Base-by-base conservation (phyloP, 92 coral and sea anemone species). In the Actinernus sp. region DNA sequence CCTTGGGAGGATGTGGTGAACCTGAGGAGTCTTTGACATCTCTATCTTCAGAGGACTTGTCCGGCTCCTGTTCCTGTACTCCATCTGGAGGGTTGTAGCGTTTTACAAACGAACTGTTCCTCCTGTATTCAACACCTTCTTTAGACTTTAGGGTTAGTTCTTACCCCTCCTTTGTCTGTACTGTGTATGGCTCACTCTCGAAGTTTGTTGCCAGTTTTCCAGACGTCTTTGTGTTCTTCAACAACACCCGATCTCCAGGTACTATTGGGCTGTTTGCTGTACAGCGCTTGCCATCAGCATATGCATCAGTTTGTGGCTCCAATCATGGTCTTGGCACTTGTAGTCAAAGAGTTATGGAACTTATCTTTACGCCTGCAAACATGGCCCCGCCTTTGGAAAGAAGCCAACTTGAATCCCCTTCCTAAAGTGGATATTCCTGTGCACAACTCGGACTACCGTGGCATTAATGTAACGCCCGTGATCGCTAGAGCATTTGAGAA, bases 91-190 rank as follows among this genome's bases (percentile, higher is more conserved):
- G 29, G 12, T 31, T 31, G 20, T 71, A 79, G 16, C 46, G 66
- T 26, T 79, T 79, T 19, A 61, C 80, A 38, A 72, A 64, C 26
- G 71, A 63, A 45, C 82, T 64, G 76, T 73, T 65, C 32, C 80
- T 60, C 53, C 81, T 23, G 9, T 71, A 37, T 20, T 31, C 66
- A 19, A 13, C 52, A 33, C 74, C 74, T 5, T 55, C 63, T 31
- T 34, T 32, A 4, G 85, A 55, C 31, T 58, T 40, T 29, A 68
- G 1, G 58, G 64, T 61, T 4, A 72, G 48, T 25, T 80, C 67
- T 12, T 62, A 19, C 20, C 87, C 87, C 24, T 78, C 58, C 62
- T 48, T 78, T 28, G 78, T 58, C 62, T 45, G 63, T 26, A 78
- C 62, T 57, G 78, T 78, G 58, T 78, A 68, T 47, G 85, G 85